Percentiles rank a stretch among this genome's conserved stretches.
phyloP scores from a whole-genome alignment of 2,888 invertebrate species.

The Anorthoa munda region DNA sequence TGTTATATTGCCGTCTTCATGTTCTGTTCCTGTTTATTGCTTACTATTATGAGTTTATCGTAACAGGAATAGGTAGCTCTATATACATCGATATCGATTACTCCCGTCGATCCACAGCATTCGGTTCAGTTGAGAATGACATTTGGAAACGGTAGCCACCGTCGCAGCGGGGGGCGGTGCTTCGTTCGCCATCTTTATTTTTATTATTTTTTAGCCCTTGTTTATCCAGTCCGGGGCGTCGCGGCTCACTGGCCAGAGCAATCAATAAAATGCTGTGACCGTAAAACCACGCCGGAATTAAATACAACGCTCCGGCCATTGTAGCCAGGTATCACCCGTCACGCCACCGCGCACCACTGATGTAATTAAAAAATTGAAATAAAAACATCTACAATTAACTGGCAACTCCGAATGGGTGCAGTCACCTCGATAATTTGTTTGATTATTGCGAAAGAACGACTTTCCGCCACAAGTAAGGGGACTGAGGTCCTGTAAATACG shows the following conservation, averaged over 20 bases:
- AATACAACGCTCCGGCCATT: slow-evolving; percentile 78
- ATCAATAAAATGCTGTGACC: slow-evolving; percentile 89
- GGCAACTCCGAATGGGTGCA: slow-evolving; percentile 57
- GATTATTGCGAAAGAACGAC: slow-evolving; percentile 44
- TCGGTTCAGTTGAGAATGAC: slow-evolving; percentile 83
- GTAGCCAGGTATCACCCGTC: slow-evolving; percentile 74
- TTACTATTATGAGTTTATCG: not conserved
- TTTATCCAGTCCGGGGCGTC: slow-evolving; percentile 87
- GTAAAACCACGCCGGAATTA: slow-evolving; percentile 87
- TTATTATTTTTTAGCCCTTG: slow-evolving; percentile 86
- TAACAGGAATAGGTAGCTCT: not conserved
- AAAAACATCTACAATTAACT: slow-evolving; percentile 62
- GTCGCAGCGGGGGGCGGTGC: slow-evolving; percentile 88
- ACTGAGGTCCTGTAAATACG: slow-evolving; percentile 33
- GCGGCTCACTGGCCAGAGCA: slow-evolving; percentile 86
- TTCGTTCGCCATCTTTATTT: slow-evolving; percentile 86
- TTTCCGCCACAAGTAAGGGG: slow-evolving; percentile 32
- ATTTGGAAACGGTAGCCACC: slow-evolving; percentile 88
- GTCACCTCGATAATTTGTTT: slow-evolving; percentile 60
- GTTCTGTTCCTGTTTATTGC: not conserved
- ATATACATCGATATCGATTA: slow-evolving; percentile 58
- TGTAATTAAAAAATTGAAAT: slow-evolving; percentile 77
- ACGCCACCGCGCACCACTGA: slow-evolving; percentile 70
- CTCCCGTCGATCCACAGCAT: slow-evolving; percentile 64
- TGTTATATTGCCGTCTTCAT: not conserved